These are phyloP conservation scores for Globicephala melas DNA, from an alignment of 2,113 vertebrate species.

Conservation along the genomic window DNA sequence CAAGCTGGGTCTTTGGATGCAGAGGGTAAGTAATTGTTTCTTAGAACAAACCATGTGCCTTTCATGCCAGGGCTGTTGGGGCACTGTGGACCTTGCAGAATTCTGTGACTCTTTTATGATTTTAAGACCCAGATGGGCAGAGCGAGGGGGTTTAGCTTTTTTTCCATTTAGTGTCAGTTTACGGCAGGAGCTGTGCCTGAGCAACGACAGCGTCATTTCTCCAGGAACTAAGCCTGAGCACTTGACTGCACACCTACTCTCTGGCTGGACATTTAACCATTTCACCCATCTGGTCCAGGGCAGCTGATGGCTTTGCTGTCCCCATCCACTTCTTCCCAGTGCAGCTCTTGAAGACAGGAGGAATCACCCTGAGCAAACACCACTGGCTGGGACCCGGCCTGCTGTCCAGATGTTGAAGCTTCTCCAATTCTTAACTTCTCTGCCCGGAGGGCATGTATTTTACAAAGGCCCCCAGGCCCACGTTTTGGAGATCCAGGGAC, in stretches of 20 bases:
- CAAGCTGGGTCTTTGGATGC: not conserved
- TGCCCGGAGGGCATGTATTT: not conserved
- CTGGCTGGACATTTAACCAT: not conserved
- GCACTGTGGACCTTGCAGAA: not conserved
- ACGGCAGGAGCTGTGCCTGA: not conserved
- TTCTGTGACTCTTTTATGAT: not conserved
- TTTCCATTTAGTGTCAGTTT: not conserved
- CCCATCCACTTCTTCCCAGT: not conserved
- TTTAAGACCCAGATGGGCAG: not conserved
- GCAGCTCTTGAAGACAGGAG: not conserved
- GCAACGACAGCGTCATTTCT: not conserved
- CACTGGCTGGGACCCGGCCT: not conserved
- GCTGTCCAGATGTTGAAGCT: rapidly evolving
- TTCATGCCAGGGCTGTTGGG: not conserved
- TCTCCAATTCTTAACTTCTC: not conserved
- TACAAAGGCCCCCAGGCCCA: not conserved
- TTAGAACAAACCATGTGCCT: not conserved
- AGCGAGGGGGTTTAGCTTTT: not conserved
- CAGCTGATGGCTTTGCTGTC: not conserved
- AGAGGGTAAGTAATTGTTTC: not conserved
- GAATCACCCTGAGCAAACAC: not conserved
- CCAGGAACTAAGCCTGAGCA: not conserved
- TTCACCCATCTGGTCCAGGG: rapidly evolving
- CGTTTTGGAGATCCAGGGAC: not conserved
- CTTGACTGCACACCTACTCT: rapidly evolving